A percentile compares a stretch with the other conserved stretches of the same genome.
Evolutionary conservation across 2,888 invertebrate genomes (phyloP).

Genomic region (Terebella lapidaria): DNA sequence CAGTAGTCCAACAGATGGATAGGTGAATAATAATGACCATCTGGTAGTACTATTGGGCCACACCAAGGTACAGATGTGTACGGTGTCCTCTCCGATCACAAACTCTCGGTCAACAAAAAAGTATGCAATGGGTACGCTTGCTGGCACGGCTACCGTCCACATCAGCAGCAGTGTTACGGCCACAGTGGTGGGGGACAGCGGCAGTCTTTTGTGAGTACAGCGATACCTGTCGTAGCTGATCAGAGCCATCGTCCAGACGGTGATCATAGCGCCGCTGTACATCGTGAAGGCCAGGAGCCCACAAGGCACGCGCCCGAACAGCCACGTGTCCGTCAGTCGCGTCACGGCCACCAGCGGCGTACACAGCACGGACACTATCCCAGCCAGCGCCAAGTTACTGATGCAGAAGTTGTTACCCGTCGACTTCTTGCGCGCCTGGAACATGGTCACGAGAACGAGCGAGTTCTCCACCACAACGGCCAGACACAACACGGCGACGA

Average conservation of each 20-base stretch:
- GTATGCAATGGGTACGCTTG: constrained; percentile 28
- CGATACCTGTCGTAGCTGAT: constrained; percentile 36
- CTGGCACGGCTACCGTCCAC: background rate
- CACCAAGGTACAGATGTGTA: constrained; percentile 32
- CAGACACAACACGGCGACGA: constrained; percentile 24
- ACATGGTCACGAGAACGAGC: constrained; percentile 25
- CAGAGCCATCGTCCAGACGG: constrained; percentile 37
- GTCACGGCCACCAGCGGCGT: constrained; percentile 32
- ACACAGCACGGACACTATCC: constrained; percentile 29
- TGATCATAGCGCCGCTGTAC: constrained; percentile 30
- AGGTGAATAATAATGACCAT: constrained; percentile 1
- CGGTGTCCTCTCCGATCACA: constrained; percentile 13
- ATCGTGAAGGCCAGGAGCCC: constrained; percentile 27
- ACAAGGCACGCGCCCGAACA: constrained; percentile 32
- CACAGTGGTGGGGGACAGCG: constrained; percentile 30
- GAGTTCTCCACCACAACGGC: constrained; percentile 28
- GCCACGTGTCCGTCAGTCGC: constrained; percentile 34
- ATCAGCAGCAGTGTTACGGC: constrained; percentile 15
- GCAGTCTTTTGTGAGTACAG: constrained; percentile 22
- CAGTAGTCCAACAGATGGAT: background rate
- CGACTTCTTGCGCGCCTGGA: constrained; percentile 19
- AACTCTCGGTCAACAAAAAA: constrained; percentile 30
- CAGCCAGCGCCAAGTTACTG: constrained; percentile 34
- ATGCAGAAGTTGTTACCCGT: constrained; percentile 33
- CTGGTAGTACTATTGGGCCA: constrained; percentile 27